Conservation (phyloP, 2,888 invertebrate species). For the Pterobdella sp. region DNA sequence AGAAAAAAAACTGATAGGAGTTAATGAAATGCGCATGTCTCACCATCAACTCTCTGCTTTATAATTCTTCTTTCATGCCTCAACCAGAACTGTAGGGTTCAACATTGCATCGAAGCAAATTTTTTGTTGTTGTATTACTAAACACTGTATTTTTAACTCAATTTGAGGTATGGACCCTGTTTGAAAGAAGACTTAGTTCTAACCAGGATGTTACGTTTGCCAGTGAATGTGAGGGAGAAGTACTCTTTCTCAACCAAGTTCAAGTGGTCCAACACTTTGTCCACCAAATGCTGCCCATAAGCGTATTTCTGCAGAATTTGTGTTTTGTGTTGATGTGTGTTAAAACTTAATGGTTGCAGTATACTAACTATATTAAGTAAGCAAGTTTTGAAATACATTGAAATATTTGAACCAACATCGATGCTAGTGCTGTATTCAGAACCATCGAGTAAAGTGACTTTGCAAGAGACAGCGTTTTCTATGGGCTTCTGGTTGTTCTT, state of each 20-base stretch:
- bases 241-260: slow-evolving; percentile 90
- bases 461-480: slow-evolving; percentile 51
- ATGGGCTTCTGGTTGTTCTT: slow-evolving; percentile 22
- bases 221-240: slow-evolving; percentile 80
- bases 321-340: background rate
- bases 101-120: background rate
- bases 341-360: background rate
- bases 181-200: background rate
- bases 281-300: slow-evolving; percentile 76
- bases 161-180: slow-evolving; percentile 2
- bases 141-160: background rate
- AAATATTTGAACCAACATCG: slow-evolving; percentile 58
- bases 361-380: background rate
- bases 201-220: slow-evolving; percentile 46
- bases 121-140: background rate
- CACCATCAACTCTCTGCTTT: slow-evolving; percentile 26
- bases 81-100: slow-evolving; percentile 27
- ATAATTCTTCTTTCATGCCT: slow-evolving; percentile 29
- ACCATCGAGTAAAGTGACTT: slow-evolving; percentile 76
- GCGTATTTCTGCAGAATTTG: slow-evolving; percentile 69
- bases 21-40: background rate
- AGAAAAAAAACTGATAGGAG: background rate
- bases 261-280: slow-evolving; percentile 78
- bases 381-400: too few species aligned
- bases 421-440: slow-evolving; percentile 71